Conservation (phyloP, 2,113 vertebrate genomes). For the Tapirus terrestris region DNA sequence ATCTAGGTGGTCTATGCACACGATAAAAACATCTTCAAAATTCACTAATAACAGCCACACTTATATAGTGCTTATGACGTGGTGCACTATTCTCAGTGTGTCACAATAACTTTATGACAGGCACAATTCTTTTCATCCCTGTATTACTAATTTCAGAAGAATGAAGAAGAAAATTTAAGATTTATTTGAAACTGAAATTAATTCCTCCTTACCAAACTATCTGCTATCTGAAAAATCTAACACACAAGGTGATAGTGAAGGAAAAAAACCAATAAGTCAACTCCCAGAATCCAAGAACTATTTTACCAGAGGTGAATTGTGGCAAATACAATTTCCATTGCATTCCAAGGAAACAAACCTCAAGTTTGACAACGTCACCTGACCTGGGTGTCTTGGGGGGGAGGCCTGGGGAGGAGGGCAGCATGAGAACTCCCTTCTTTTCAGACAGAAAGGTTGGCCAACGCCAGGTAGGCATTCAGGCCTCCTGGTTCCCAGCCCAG, state of each 20-base stretch:
- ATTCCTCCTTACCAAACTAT: neutral
- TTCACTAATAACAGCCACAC: neutral
- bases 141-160: neutral
- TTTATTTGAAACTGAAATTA: neutral
- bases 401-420: neutral
- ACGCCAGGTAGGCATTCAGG: neutral
- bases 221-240: neutral
- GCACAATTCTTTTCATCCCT: neutral
- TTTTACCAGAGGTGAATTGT: neutral
- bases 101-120: neutral
- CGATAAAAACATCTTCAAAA: neutral
- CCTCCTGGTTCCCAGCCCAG: neutral
- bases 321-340: neutral
- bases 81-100: fast-evolving
- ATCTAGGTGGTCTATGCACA: neutral
- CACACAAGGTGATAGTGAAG: neutral
- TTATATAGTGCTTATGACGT: fast-evolving
- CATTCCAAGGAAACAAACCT: neutral
- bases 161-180: neutral
- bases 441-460: neutral
- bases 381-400: neutral
- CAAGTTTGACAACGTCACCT: neutral
- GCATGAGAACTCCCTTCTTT: neutral
- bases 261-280: neutral
- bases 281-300: neutral